A percentile compares a stretch with the other conserved stretches of the same genome.
Evolutionary conservation across 2,113 vertebrate genomes (phyloP).

Genomic region (Spheniscus mendiculus): DNA sequence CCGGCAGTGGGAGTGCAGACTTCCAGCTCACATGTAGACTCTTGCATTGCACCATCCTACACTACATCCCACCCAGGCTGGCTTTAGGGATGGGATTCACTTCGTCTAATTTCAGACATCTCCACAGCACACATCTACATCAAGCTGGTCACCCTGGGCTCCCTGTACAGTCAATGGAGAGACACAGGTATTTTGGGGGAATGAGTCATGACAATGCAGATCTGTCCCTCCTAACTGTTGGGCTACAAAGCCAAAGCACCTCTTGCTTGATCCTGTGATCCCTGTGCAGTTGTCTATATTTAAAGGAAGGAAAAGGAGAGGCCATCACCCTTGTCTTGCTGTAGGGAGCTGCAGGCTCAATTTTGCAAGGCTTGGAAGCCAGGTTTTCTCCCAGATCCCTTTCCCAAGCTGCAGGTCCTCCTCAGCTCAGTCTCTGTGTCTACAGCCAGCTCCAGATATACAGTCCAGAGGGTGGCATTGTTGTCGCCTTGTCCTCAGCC

Average conservation of each 20-base stretch:
- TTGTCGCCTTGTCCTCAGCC: not conserved
- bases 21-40: conserved; percentile 71
- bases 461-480: not conserved
- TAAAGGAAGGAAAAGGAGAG: not conserved
- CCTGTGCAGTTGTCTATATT: accelerated
- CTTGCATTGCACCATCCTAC: conserved; percentile 66
- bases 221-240: not conserved
- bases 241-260: not conserved
- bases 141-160: conserved; percentile 57
- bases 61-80: conserved; percentile 56
- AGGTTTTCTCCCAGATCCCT: not conserved
- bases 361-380: not conserved
- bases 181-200: conserved; percentile 24
- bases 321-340: not conserved
- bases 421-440: not conserved
- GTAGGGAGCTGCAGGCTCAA: not conserved
- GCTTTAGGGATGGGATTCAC: conserved; percentile 56
- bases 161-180: conserved; percentile 24
- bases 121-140: conserved; percentile 11
- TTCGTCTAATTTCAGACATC: conserved; percentile 50
- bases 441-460: not conserved
- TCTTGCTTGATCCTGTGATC: not conserved
- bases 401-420: not conserved
- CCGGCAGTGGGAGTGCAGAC: conserved; percentile 65
- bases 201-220: conserved; percentile 13